phyloP scores from a whole-genome alignment of 1,140 invertebrate species.

The Probaryconus sp. region DNA sequence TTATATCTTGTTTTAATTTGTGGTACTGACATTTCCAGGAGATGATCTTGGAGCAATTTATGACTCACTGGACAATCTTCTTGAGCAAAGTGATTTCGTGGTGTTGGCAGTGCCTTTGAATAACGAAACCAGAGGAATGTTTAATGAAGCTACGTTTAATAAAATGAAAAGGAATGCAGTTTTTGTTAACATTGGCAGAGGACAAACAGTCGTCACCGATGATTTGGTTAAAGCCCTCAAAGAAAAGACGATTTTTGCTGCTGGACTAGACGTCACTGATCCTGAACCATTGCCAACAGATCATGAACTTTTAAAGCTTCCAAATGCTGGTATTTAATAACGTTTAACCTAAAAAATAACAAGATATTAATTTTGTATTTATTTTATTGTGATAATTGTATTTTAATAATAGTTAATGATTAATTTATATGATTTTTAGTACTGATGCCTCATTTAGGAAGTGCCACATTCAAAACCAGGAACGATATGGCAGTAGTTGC shows the following conservation, averaged over 20 bases:
- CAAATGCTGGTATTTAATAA: constrained; percentile 84
- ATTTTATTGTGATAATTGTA: too few species aligned
- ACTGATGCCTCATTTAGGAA: constrained; percentile 91
- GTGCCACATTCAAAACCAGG: constrained; percentile 87
- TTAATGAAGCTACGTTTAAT: constrained; percentile 84
- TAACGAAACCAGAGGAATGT: constrained; percentile 84
- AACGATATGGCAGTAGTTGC: constrained; percentile 87
- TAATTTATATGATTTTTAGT: constrained; percentile 79
- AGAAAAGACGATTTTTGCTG: constrained; percentile 85
- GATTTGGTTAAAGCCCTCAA: constrained; percentile 86
- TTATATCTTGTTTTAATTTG: too few species aligned
- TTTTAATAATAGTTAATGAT: not conserved
- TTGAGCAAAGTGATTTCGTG: constrained; percentile 87
- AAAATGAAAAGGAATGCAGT: constrained; percentile 89
- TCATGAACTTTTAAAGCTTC: constrained; percentile 85
- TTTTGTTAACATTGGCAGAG: constrained; percentile 89
- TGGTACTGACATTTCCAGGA: too few species aligned
- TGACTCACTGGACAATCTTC: constrained; percentile 84
- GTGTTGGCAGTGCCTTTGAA: constrained; percentile 84
- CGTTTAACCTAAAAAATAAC: constrained; percentile 7
- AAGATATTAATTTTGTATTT: too few species aligned
- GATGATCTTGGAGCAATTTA: constrained; percentile 82
- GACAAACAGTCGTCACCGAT: constrained; percentile 86
- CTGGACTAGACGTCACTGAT: constrained; percentile 93
- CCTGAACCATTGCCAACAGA: constrained; percentile 91